Conservation (phyloP, 2,113 vertebrate species). For the Labeo rohita region DNA sequence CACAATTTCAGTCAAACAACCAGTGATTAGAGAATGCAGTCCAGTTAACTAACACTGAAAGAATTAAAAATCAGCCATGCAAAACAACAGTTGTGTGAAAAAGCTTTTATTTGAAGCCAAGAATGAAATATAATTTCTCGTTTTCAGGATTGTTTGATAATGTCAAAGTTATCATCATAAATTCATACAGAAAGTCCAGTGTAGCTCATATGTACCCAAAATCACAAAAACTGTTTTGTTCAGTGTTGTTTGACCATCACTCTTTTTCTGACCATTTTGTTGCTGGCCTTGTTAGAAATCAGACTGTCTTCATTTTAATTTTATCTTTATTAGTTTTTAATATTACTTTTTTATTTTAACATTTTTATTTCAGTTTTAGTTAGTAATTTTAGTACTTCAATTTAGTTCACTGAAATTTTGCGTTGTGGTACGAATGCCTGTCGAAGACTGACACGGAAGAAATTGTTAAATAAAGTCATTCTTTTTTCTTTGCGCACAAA, state of each 20-base stretch:
- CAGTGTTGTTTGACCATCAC: neutral
- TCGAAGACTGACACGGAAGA: too few species aligned
- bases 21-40: neutral
- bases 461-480: too few species aligned
- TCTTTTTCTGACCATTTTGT: neutral
- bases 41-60: neutral
- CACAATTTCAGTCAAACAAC: neutral
- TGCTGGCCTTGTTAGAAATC: neutral
- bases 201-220: neutral
- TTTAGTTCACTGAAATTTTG: too few species aligned
- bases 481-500: too few species aligned
- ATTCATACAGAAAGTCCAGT: conserved; percentile 9
- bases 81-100: conserved; percentile 8
- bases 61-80: neutral
- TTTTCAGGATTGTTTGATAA: neutral
- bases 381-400: neutral
- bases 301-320: neutral
- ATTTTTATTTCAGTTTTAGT: neutral
- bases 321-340: neutral
- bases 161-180: neutral
- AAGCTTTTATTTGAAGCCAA: conserved; percentile 1
- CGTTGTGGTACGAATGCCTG: too few species aligned
- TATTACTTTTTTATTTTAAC: neutral
- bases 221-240: neutral
- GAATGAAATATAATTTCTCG: neutral